Percentiles rank a stretch among this genome's conserved stretches.
These are phyloP conservation scores for Knipowitschia caucasica DNA, from an alignment of 2,797 vertebrate species.

Conservation along the genomic window DNA sequence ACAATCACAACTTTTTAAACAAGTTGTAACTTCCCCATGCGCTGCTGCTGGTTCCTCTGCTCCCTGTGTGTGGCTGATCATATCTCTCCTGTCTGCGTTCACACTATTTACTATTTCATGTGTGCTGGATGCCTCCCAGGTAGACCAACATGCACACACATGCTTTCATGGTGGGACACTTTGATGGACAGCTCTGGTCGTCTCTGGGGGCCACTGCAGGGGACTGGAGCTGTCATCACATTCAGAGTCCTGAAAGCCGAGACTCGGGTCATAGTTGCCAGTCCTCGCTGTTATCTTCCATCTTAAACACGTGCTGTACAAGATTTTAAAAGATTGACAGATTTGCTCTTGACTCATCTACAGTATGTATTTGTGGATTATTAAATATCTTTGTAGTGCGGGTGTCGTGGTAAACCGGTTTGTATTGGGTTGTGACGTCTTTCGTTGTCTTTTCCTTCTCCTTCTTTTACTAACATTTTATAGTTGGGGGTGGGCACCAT, in stretches of 20 bases:
- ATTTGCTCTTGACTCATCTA: too few species aligned
- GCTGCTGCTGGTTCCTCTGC: background rate
- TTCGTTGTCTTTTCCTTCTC: too few species aligned
- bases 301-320: conserved; percentile 14
- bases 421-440: too few species aligned
- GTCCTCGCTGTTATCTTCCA: conserved; percentile 35
- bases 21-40: background rate
- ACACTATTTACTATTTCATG: conserved; percentile 38
- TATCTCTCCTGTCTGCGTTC: conserved; percentile 40
- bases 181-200: conserved; percentile 71
- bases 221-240: conserved; percentile 67
- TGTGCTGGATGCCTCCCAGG: conserved; percentile 17
- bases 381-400: too few species aligned
- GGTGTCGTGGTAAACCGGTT: too few species aligned
- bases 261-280: conserved; percentile 48
- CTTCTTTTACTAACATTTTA: too few species aligned
- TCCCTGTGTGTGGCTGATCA: conserved; percentile 40
- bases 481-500: too few species aligned
- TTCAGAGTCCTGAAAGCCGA: conserved; percentile 65
- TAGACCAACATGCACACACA: conserved; percentile 24
- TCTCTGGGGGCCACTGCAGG: conserved; percentile 59
- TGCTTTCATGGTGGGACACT: conserved; percentile 33
- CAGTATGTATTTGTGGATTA: too few species aligned
- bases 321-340: conserved; percentile 5
- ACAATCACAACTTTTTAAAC: background rate